Percentiles rank a stretch among this genome's conserved stretches.
Conservation (phyloP, 2,797 vertebrate genomes). For the Clamator glandarius region DNA sequence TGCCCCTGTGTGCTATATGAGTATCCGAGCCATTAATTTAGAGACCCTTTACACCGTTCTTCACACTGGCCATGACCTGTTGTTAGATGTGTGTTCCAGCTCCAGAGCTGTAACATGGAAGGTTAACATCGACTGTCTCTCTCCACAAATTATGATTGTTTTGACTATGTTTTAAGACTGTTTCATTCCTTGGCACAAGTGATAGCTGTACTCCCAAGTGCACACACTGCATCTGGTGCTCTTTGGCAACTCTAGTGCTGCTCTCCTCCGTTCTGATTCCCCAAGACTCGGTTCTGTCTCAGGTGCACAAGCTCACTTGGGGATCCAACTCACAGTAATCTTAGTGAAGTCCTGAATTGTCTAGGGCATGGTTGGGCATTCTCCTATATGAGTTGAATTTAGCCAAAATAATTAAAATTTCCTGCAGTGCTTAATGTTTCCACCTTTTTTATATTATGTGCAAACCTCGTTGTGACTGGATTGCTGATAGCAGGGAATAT, state of each 20-base stretch:
- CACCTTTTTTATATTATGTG: neutral
- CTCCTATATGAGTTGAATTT: neutral
- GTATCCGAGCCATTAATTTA: neutral
- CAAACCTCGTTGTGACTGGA: neutral
- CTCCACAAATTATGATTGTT: neutral
- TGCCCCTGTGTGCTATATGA: neutral
- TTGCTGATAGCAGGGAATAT: neutral
- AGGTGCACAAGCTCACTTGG: neutral
- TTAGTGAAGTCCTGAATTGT: neutral
- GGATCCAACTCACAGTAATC: neutral
- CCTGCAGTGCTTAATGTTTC: neutral
- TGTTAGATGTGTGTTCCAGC: neutral
- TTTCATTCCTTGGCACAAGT: neutral
- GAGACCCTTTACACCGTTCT: neutral
- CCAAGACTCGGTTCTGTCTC: neutral
- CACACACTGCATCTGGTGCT: accelerated
- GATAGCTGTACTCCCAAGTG: neutral
- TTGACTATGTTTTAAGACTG: neutral
- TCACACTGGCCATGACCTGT: accelerated
- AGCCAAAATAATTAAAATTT: neutral
- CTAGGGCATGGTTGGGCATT: neutral
- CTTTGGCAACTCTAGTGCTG: neutral
- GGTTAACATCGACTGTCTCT: neutral
- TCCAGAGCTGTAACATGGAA: neutral
- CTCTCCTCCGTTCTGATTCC: neutral